Evolutionary conservation across 2,797 vertebrate species (phyloP).

Genomic region (Aldrovandia affinis): DNA sequence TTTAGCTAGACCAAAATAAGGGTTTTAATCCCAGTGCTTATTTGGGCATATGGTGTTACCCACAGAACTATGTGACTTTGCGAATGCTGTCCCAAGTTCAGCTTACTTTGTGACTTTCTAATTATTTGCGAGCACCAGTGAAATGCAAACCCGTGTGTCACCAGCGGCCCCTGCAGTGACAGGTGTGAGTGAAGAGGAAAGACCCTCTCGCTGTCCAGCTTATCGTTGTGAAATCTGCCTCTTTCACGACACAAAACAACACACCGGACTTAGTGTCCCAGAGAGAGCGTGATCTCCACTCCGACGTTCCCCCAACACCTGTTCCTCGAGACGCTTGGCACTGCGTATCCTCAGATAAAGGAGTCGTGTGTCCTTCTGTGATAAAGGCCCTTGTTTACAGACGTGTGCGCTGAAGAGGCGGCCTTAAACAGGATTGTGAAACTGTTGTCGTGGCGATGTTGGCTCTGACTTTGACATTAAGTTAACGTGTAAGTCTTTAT

Average conservation of each 20-base stretch:
- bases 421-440: slow-evolving; percentile 61
- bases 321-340: neutral
- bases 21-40: neutral
- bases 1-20: neutral
- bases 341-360: neutral
- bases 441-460: slow-evolving; percentile 16
- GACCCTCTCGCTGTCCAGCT: neutral
- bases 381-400: slow-evolving; percentile 21
- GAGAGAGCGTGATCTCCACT: slow-evolving; percentile 35
- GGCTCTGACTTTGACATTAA: too few species aligned
- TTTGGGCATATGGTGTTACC: neutral
- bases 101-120: neutral
- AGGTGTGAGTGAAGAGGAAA: neutral
- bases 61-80: neutral
- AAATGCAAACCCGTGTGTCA: neutral
- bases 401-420: neutral
- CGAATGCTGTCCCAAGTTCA: neutral
- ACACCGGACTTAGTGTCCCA: neutral
- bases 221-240: neutral
- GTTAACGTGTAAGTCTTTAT: neutral
- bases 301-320: neutral
- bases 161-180: neutral
- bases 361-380: neutral
- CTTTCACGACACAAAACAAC: neutral
- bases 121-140: neutral